Evolutionary conservation across 2,113 vertebrate species (phyloP), one percentile per base, ranked within the genome.

Genomic region (Cebus imitator): DNA sequence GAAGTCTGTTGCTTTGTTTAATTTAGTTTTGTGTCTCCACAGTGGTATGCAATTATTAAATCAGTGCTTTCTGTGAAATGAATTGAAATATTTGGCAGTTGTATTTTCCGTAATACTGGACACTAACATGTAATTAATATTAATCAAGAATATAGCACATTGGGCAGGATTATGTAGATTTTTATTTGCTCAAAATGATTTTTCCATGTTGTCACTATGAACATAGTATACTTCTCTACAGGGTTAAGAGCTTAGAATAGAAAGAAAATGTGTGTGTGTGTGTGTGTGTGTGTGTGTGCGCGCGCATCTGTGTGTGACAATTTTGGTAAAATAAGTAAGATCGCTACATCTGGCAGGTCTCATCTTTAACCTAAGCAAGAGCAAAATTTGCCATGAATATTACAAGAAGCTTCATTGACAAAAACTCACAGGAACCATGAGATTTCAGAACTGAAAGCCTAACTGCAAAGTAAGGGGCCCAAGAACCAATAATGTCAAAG

Each of bases 1-100:
- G 25, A 95, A 66, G 9, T 2, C 58, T 81, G 21, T 80, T 87
- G 40, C 6, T 83, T 75, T 86, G 43, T 61, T 57, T 64, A 37
- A n/a, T 88, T 84, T 86, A 66, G 30, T 82, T 94, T 96, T 91
- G 20, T 92, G 64, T 73, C 68, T 94, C 88, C 68, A 94, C 73
- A 35, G 72, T 78, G 91, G 52, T 35, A 8, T 87, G 75, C n/a
- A 86, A 95, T 93, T 82, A 48, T 43, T 93, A 92, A 87, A 35
- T 78, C 35, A 91, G 35, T 95, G 35, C 18, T 87, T 79, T 43
- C 45, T 50, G 17, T 90, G 68, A 92, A 90, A 92, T 57, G 9
- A 95, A 91, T 89, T 89, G 82, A 92, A 94, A 87, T 68, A 78
- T 70, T 64, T 88, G 27, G 12, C 7, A 80, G 20, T 57, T 96